Percentiles rank a stretch among this genome's conserved stretches.
phyloP scores from a whole-genome alignment of 2,797 vertebrate species.

The Peromyscus attwateri region DNA sequence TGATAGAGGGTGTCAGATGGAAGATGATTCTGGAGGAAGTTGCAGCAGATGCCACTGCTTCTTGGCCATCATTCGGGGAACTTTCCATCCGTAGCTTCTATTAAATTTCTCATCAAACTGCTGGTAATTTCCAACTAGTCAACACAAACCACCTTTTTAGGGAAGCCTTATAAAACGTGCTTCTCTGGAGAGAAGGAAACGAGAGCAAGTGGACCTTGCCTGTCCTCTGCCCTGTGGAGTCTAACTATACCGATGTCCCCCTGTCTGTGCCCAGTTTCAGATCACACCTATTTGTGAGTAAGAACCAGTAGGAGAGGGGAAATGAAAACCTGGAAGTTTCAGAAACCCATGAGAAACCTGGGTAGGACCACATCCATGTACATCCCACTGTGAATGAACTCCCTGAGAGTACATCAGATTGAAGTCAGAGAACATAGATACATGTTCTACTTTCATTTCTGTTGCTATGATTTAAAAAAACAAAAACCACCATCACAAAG shows the following conservation, averaged over 20 bases:
- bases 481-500: not conserved
- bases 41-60: conserved; percentile 41
- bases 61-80: not conserved
- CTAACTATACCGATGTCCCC: not conserved
- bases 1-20: conserved; percentile 59
- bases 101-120: conserved; percentile 66
- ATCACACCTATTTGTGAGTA: not conserved
- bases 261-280: not conserved
- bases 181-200: conserved; percentile 37
- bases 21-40: conserved; percentile 4
- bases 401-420: not conserved
- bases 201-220: not conserved
- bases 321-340: not conserved
- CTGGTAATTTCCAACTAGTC: conserved; percentile 41
- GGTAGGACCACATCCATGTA: not conserved
- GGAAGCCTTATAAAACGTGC: conserved; percentile 32
- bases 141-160: conserved; percentile 39
- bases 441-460: not conserved
- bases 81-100: not conserved
- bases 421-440: not conserved
- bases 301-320: not conserved
- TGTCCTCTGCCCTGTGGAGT: not conserved
- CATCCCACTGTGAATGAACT: too few relatives aligned
- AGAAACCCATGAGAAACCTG: not conserved
- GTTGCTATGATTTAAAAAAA: not conserved